Evolutionary conservation across 2,113 vertebrate genomes (phyloP).

Genomic region (Rafetus swinhoei): DNA sequence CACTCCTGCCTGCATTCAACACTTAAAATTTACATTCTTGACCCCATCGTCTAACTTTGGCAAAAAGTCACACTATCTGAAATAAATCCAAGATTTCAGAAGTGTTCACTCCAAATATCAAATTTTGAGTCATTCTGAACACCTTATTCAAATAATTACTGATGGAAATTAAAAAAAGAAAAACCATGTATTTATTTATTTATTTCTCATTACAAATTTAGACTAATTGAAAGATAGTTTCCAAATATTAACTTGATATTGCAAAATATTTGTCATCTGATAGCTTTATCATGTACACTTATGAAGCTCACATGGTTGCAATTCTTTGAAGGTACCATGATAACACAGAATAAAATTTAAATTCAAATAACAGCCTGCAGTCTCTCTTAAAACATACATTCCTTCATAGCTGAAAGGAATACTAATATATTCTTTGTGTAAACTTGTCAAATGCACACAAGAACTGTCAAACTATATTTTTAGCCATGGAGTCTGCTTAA

Average conservation of each 20-base stretch:
- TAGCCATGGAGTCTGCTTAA: conserved; percentile 78
- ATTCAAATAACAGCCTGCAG: conserved; percentile 46
- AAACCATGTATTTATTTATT: background rate
- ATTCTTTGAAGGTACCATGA: conserved; percentile 52
- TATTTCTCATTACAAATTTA: background rate
- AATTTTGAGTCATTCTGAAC: background rate
- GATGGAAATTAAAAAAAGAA: background rate
- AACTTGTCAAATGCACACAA: conserved; percentile 80
- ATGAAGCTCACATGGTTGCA: conserved; percentile 48
- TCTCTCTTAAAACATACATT: conserved; percentile 42
- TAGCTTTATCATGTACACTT: conserved; percentile 47
- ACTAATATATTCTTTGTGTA: conserved; percentile 77
- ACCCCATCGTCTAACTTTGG: background rate
- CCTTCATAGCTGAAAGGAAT: conserved; percentile 76
- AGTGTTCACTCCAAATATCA: background rate
- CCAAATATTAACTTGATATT: conserved; percentile 42
- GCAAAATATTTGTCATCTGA: conserved; percentile 40
- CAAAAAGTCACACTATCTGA: background rate
- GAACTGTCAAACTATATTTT: conserved; percentile 82
- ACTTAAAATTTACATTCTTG: background rate
- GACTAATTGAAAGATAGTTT: conserved; percentile 26
- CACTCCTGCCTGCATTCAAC: background rate
- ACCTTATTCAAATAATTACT: background rate
- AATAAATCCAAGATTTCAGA: background rate
- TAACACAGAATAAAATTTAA: conserved; percentile 52